A percentile compares a stretch with the other conserved stretches of the same genome.
phyloP scores from a whole-genome alignment of 2,888 invertebrate species.

The Amaurobius ferox region DNA sequence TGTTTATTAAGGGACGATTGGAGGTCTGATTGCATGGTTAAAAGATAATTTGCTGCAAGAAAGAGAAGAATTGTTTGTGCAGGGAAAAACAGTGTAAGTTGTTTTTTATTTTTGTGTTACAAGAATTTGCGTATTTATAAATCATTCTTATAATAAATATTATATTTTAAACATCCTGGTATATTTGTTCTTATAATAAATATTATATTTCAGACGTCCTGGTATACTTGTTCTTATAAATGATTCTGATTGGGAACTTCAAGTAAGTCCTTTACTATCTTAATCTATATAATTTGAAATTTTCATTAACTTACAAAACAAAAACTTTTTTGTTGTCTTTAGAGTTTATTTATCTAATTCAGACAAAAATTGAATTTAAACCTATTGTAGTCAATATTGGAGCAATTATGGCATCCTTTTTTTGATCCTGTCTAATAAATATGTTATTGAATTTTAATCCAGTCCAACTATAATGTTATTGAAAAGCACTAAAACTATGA shows the following conservation, averaged over 20 bases:
- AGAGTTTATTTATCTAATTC: no score
- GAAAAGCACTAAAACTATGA: no score
- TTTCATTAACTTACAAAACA: no score
- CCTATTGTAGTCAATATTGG: no score
- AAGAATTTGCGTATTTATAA: background rate
- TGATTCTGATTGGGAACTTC: constrained; percentile 96
- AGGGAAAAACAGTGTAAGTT: constrained; percentile 78
- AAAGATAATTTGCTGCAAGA: constrained; percentile 89
- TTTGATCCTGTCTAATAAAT: background rate
- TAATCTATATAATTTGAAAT: no score
- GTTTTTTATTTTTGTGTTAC: background rate
- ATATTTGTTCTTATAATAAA: constrained; percentile 88
- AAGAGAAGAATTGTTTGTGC: constrained; percentile 83
- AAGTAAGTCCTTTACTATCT: constrained; percentile 80
- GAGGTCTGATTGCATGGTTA: constrained; percentile 87
- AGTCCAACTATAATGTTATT: no score
- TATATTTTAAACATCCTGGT: constrained; percentile 83
- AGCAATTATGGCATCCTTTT: no score
- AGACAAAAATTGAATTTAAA: no score
- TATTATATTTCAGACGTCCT: constrained; percentile 81
- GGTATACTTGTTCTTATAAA: constrained; percentile 96
- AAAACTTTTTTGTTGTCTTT: background rate
- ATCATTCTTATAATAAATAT: background rate
- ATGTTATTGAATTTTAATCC: no score
- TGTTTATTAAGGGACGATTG: constrained; percentile 82